Evolutionary conservation across 2,888 invertebrate species (phyloP).

Genomic region (Drosophila mettleri): DNA sequence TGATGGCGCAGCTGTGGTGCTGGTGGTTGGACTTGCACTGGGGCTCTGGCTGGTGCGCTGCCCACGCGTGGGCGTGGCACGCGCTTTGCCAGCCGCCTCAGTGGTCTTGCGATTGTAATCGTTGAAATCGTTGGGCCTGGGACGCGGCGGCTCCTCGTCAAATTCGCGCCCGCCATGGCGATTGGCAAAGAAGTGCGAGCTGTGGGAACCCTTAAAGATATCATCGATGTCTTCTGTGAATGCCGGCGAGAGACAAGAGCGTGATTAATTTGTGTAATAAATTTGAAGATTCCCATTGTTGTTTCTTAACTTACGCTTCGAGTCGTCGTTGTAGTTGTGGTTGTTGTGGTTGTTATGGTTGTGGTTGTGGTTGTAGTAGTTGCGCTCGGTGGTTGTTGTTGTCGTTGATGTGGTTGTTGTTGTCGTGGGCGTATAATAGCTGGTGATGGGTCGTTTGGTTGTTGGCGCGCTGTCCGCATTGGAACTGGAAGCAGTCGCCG

Average conservation of each 20-base stretch:
- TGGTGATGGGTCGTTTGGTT: slow-evolving; percentile 80
- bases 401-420: slow-evolving; percentile 66
- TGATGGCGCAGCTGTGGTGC: slow-evolving; percentile 37
- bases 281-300: slow-evolving; percentile 61
- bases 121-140: slow-evolving; percentile 84
- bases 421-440: slow-evolving; percentile 81
- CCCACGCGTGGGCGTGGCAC: slow-evolving; percentile 70
- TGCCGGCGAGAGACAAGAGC: slow-evolving; percentile 44
- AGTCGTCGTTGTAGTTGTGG: slow-evolving; percentile 80
- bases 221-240: slow-evolving; percentile 86
- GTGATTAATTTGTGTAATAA: slow-evolving; percentile 70
- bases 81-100: slow-evolving; percentile 57
- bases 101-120: slow-evolving; percentile 79
- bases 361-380: slow-evolving; percentile 65
- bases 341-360: slow-evolving; percentile 67
- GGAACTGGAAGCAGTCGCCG: slow-evolving; percentile 54
- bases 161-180: slow-evolving; percentile 87
- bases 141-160: slow-evolving; percentile 84
- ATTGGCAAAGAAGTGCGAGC: slow-evolving; percentile 91
- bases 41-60: slow-evolving; percentile 49
- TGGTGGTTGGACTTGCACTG: slow-evolving; percentile 8
- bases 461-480: slow-evolving; percentile 64
- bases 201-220: slow-evolving; percentile 89
- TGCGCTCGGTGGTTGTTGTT: slow-evolving; percentile 73
- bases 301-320: slow-evolving; percentile 80